phyloP scores from a whole-genome alignment of 2,888 invertebrate species.

The Apamea sordens region DNA sequence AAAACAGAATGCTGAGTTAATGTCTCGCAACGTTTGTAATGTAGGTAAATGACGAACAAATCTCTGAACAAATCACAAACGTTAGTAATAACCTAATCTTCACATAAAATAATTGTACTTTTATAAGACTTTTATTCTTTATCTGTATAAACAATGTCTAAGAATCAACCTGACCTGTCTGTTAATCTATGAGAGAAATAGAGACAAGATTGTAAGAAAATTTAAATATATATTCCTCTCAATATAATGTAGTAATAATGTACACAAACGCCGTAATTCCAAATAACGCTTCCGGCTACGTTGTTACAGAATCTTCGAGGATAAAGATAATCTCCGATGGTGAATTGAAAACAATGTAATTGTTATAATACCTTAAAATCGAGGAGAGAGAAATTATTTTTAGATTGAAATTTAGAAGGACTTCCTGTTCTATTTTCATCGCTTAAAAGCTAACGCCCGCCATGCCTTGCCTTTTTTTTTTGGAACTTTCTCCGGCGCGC shows the following conservation, averaged over 20 bases:
- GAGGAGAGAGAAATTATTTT: background rate
- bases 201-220: background rate
- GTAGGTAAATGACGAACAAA: background rate
- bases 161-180: background rate
- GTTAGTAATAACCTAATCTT: background rate
- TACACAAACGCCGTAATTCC: background rate
- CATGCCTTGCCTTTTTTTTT: no score
- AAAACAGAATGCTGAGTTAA: background rate
- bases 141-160: background rate
- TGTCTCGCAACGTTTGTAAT: background rate
- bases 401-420: background rate
- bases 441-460: background rate
- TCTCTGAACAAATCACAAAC: background rate
- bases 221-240: background rate
- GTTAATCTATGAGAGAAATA: background rate
- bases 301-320: background rate
- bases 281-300: background rate
- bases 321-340: conserved; percentile 19
- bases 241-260: conserved; percentile 13
- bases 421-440: background rate
- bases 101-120: background rate
- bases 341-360: conserved; percentile 7
- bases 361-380: background rate
- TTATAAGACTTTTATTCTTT: no score
- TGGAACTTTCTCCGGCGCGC: background rate